These are phyloP conservation scores for Valencia hispanica DNA, from an alignment of 2,797 vertebrate species.

Conservation along the genomic window DNA sequence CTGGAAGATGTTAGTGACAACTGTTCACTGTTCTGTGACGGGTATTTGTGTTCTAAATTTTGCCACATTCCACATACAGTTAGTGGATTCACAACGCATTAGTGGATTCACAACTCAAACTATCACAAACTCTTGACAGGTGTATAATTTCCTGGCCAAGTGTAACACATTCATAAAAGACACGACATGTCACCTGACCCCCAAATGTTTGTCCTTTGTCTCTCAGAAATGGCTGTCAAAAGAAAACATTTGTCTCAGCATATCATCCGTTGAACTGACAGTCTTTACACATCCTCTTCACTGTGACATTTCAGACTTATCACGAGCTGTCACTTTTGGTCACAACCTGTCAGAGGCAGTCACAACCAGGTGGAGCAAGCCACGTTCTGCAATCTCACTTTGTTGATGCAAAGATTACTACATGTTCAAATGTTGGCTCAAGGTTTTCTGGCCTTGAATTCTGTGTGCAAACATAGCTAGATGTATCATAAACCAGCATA, in stretches of 20 bases:
- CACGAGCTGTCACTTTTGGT: conserved; percentile 59
- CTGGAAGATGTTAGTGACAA: conserved; percentile 22
- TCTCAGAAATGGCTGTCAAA: conserved; percentile 52
- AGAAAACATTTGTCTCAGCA: conserved; percentile 39
- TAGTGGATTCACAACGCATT: conserved; percentile 40
- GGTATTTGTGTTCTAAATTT: conserved; percentile 36
- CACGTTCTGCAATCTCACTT: conserved; percentile 34
- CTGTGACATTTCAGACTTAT: conserved; percentile 37
- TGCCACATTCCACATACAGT: conserved; percentile 26
- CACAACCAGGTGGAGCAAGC: conserved; percentile 58
- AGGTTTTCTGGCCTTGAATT: conserved; percentile 3
- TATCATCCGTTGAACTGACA: conserved; percentile 62
- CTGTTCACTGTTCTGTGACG: conserved; percentile 24
- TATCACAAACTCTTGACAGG: conserved; percentile 57
- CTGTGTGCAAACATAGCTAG: conserved; percentile 3
- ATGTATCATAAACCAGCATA: not conserved
- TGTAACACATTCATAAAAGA: conserved; percentile 43
- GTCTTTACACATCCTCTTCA: conserved; percentile 28
- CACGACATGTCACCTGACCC: conserved; percentile 47
- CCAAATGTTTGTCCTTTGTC: conserved; percentile 56
- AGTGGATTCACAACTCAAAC: conserved; percentile 24
- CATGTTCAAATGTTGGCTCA: conserved; percentile 14
- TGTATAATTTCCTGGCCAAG: conserved; percentile 47
- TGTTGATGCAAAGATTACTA: conserved; percentile 29
- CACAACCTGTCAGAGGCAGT: conserved; percentile 50